A percentile compares a stretch with the other conserved stretches of the same genome.
phyloP scores from a whole-genome alignment of 1,140 invertebrate species.

The Calliphora vicina region DNA sequence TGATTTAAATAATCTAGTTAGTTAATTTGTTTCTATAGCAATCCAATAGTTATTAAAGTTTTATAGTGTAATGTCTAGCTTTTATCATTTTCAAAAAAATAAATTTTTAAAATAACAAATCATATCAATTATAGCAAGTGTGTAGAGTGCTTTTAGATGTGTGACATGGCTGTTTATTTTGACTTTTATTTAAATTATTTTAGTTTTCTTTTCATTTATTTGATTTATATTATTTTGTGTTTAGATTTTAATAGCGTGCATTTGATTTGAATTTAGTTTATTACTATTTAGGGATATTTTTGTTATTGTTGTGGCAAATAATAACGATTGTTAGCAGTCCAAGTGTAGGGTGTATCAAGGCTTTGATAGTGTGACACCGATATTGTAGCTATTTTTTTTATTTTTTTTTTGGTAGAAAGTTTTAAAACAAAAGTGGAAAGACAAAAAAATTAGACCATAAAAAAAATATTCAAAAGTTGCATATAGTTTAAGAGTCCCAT shows the following conservation, averaged over 20 bases:
- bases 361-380: slow-evolving; percentile 63
- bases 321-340: slow-evolving; percentile 35
- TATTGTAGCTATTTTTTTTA: slow-evolving; percentile 58
- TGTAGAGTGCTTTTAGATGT: not conserved
- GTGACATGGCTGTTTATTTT: not conserved
- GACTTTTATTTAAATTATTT: not conserved
- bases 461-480: not conserved
- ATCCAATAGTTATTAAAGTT: not conserved
- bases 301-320: slow-evolving; percentile 21
- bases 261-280: slow-evolving; percentile 22
- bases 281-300: slow-evolving; percentile 6
- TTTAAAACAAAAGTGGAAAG: not conserved
- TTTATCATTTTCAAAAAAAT: too few relatives aligned
- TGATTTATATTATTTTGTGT: slow-evolving; percentile 18
- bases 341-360: slow-evolving; percentile 61
- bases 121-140: not conserved
- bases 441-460: slow-evolving; percentile 13
- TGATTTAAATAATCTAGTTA: too few relatives aligned
- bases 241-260: slow-evolving; percentile 25
- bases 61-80: not conserved
- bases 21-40: not conserved
- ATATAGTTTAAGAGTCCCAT: not conserved
- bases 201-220: slow-evolving; percentile 15
- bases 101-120: not conserved
- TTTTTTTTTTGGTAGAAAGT: not conserved